Evolutionary conservation across 37 sponge, comb jelly and placozoan species (phyloP).

Genomic region (Chondrosia reniformis): DNA sequence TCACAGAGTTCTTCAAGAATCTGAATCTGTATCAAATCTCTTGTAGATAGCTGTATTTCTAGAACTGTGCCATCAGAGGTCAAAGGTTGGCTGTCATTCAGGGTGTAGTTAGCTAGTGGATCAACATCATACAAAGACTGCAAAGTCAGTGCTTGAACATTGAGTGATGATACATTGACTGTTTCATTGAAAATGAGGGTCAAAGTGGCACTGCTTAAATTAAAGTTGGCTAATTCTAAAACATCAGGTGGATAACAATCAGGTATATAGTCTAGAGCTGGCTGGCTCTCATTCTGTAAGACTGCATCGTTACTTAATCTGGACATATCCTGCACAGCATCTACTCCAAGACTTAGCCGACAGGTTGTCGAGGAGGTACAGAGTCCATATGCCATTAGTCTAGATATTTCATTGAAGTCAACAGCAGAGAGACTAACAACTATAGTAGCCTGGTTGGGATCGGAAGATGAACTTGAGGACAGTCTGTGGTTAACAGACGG

Average conservation of each 20-base stretch:
- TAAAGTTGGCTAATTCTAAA: constrained; percentile 50
- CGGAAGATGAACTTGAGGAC: constrained; percentile 15
- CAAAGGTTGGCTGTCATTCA: constrained; percentile 38
- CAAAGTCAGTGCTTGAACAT: constrained; percentile 59
- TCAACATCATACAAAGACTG: constrained; percentile 56
- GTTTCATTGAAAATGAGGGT: constrained; percentile 77
- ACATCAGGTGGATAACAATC: constrained; percentile 31
- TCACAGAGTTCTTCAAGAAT: constrained; percentile 45
- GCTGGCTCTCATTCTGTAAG: not conserved
- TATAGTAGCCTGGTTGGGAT: constrained; percentile 39
- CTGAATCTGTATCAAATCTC: constrained; percentile 65
- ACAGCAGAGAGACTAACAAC: constrained; percentile 46
- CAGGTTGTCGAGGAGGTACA: constrained; percentile 47
- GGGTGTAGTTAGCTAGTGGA: constrained; percentile 60
- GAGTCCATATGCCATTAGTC: constrained; percentile 12
- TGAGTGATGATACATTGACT: constrained; percentile 48
- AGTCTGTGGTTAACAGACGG: constrained; percentile 38
- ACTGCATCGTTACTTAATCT: constrained; percentile 44
- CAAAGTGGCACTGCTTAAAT: constrained; percentile 57
- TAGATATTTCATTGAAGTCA: constrained; percentile 76
- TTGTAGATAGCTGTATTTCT: constrained; percentile 31
- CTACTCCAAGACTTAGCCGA: constrained; percentile 38
- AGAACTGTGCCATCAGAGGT: constrained; percentile 40
- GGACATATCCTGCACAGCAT: constrained; percentile 62
- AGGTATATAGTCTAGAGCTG: not conserved